phyloP scores from a whole-genome alignment of 2,797 vertebrate genomes.

The Galagoides demidoff region DNA sequence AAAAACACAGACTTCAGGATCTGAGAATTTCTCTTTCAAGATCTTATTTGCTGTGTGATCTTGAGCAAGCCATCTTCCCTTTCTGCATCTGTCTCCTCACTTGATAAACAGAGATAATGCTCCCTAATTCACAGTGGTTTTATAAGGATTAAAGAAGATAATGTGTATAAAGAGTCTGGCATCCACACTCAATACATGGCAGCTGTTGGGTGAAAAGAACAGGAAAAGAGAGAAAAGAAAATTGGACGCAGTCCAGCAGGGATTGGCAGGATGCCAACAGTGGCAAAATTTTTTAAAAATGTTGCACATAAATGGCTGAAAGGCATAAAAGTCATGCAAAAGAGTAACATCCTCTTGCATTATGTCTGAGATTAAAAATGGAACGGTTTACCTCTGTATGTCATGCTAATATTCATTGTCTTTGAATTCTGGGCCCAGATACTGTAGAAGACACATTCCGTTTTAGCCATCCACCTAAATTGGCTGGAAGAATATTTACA shows the following conservation, averaged over 20 bases:
- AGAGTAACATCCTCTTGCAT: background rate
- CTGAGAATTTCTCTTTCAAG: background rate
- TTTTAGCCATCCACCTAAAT: background rate
- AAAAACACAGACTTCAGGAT: background rate
- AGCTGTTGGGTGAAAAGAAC: slow-evolving; percentile 37
- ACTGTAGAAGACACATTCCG: background rate
- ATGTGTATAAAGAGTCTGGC: slow-evolving; percentile 42
- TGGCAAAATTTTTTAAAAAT: slow-evolving; percentile 13
- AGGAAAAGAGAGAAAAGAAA: slow-evolving; percentile 4
- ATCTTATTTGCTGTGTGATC: background rate
- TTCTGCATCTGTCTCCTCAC: background rate
- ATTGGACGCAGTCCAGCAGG: slow-evolving; percentile 29
- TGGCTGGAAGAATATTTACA: background rate
- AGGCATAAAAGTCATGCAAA: background rate
- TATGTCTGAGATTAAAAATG: background rate
- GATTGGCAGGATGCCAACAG: slow-evolving; percentile 35
- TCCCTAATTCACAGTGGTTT: slow-evolving; percentile 47
- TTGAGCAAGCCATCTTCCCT: background rate
- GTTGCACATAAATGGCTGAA: background rate
- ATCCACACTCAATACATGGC: background rate
- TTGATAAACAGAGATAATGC: slow-evolving; percentile 39
- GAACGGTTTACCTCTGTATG: background rate
- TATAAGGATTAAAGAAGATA: slow-evolving; percentile 63
- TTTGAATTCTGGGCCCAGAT: background rate
- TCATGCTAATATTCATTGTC: background rate